These are phyloP conservation scores for Chitala chitala DNA, from an alignment of 2,113 vertebrate species.

Conservation along the genomic window DNA sequence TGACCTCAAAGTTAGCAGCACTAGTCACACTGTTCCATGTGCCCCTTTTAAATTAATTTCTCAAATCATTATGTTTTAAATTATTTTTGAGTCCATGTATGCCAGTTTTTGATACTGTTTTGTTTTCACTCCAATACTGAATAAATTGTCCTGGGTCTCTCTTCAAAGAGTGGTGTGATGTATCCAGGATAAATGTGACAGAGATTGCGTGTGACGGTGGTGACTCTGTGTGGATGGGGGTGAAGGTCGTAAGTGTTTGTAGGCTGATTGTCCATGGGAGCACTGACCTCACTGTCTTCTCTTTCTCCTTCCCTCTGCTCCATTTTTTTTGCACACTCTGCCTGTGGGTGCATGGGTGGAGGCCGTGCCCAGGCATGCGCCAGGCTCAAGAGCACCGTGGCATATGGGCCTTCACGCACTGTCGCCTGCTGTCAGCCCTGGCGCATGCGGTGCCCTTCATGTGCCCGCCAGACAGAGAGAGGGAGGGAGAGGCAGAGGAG, in stretches of 20 bases:
- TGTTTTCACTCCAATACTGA: too few species aligned
- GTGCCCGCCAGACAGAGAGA: not conserved
- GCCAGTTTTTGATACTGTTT: too few species aligned
- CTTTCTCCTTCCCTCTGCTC: not conserved
- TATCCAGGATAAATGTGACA: slow-evolving; percentile 42
- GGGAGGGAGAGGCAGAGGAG: slow-evolving; percentile 41
- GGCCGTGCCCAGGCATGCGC: slow-evolving; percentile 16
- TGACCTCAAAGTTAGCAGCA: too few species aligned
- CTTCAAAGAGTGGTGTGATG: not conserved
- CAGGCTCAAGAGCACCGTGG: slow-evolving; percentile 46
- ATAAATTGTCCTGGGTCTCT: not conserved
- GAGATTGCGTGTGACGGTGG: slow-evolving; percentile 45
- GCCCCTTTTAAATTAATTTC: too few species aligned
- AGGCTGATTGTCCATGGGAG: slow-evolving; percentile 58
- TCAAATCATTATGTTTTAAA: too few species aligned
- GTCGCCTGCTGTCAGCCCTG: not conserved
- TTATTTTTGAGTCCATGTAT: too few species aligned
- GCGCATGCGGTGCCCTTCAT: not conserved
- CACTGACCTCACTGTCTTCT: not conserved
- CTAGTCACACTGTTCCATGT: too few species aligned
- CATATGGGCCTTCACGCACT: not conserved
- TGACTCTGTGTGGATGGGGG: slow-evolving; percentile 45
- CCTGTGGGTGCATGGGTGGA: slow-evolving; percentile 35
- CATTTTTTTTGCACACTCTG: too few species aligned
- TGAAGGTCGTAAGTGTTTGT: too few species aligned